A percentile compares a stretch with the other conserved stretches of the same genome.
These are phyloP conservation scores for Eupithecia inturbata DNA, from an alignment of 2,888 invertebrate species.

Conservation along the genomic window DNA sequence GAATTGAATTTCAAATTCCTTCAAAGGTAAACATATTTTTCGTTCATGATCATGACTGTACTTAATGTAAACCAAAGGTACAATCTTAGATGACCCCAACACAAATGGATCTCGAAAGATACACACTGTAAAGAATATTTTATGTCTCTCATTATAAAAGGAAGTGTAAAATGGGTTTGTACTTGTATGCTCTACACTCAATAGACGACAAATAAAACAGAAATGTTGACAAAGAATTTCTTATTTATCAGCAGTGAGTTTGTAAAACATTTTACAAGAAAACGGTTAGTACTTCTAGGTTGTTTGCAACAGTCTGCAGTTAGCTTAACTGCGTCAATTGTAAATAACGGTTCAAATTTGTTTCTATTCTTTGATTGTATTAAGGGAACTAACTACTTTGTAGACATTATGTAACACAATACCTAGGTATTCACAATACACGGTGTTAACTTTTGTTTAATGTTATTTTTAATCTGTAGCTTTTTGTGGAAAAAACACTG, in stretches of 20 bases:
- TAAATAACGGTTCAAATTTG: neutral
- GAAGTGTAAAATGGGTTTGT: neutral
- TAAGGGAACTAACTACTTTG: too few species aligned
- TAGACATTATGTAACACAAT: too few species aligned
- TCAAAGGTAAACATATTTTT: neutral
- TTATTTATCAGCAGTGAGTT: conserved; percentile 15
- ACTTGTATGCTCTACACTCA: neutral
- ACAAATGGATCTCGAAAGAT: conserved; percentile 3
- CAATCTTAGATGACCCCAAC: conserved; percentile 18
- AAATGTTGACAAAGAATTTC: conserved; percentile 26
- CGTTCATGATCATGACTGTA: neutral
- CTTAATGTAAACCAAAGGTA: neutral
- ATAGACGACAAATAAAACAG: conserved; percentile 21
- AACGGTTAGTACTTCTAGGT: neutral
- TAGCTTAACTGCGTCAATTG: neutral
- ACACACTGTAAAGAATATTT: conserved; percentile 23
- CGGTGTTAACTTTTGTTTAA: too few species aligned
- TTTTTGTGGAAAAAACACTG: too few species aligned
- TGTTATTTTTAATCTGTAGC: too few species aligned
- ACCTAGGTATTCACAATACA: too few species aligned
- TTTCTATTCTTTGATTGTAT: neutral
- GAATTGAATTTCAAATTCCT: neutral
- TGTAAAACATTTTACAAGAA: conserved; percentile 21
- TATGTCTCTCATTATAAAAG: conserved; percentile 10
- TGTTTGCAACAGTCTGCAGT: neutral